phyloP scores from a whole-genome alignment of 1,140 invertebrate genomes.

The Euwallacea similis region DNA sequence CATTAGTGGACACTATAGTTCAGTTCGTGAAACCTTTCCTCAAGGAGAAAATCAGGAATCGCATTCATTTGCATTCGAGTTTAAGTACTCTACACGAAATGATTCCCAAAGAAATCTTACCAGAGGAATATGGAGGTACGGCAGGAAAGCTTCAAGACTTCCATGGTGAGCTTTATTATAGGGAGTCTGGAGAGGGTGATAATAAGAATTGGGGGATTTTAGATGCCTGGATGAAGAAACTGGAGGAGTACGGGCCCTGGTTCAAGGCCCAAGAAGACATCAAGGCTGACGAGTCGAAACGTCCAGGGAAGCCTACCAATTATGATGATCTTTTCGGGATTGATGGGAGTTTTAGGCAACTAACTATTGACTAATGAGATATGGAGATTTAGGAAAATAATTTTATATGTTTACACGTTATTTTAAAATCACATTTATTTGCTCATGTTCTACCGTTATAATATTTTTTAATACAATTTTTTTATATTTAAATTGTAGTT shows the following conservation, averaged over 20 bases:
- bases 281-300: slow-evolving; percentile 72
- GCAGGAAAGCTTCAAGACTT: slow-evolving; percentile 70
- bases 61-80: slow-evolving; percentile 76
- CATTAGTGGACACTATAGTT: slow-evolving; percentile 77
- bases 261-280: slow-evolving; percentile 72
- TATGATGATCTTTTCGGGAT: slow-evolving; percentile 79
- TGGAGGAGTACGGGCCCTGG: slow-evolving; percentile 73
- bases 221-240: slow-evolving; percentile 74
- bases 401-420: too few relatives aligned
- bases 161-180: slow-evolving; percentile 59
- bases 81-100: slow-evolving; percentile 74
- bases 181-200: slow-evolving; percentile 74
- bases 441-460: too few relatives aligned
- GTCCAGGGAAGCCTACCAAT: slow-evolving; percentile 77
- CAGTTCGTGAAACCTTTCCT: slow-evolving; percentile 83
- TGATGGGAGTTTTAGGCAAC: slow-evolving; percentile 78
- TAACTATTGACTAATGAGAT: slow-evolving; percentile 68
- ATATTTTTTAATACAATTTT: too few relatives aligned
- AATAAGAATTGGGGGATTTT: slow-evolving; percentile 64
- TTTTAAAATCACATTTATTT: too few relatives aligned
- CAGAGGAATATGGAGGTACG: slow-evolving; percentile 76
- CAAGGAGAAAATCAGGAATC: slow-evolving; percentile 81
- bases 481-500: too few relatives aligned
- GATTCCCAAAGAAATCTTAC: slow-evolving; percentile 75
- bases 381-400: too few relatives aligned